Conservation (phyloP, 1,140 invertebrate species). For the Rhyacophila brunnea region DNA sequence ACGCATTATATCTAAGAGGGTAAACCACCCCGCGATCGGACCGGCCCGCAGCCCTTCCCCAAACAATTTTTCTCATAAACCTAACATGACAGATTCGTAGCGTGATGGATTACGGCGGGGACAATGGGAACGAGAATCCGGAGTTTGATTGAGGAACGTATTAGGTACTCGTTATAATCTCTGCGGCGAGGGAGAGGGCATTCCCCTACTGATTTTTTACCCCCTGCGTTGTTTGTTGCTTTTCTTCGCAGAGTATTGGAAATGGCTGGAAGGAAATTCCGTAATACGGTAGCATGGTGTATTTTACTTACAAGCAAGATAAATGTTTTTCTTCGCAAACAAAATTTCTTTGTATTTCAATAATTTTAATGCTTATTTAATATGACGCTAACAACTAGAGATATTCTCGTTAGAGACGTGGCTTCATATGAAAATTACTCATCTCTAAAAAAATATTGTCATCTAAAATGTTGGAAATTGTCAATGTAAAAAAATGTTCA, state of each 20-base stretch:
- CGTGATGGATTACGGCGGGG: slow-evolving; percentile 52
- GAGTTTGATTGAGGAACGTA: slow-evolving; percentile 37
- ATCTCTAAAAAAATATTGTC: too few species aligned
- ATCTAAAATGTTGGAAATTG: neutral
- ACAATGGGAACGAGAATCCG: slow-evolving; percentile 11
- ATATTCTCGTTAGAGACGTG: too few species aligned
- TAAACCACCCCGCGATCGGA: neutral
- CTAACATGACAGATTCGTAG: slow-evolving; percentile 58
- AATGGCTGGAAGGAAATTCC: neutral
- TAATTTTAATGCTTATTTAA: too few species aligned
- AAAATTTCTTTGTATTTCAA: too few species aligned
- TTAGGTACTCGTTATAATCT: slow-evolving; percentile 37
- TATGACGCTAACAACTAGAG: too few species aligned
- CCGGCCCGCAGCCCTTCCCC: slow-evolving; percentile 5
- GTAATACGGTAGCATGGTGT: neutral
- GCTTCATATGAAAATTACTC: too few species aligned
- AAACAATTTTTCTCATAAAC: slow-evolving; percentile 58
- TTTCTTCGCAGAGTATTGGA: neutral
- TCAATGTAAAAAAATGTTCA: neutral
- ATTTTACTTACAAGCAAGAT: too few species aligned
- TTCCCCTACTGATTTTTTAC: slow-evolving; percentile 8
- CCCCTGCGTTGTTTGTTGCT: slow-evolving; percentile 1
- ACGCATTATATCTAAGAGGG: neutral
- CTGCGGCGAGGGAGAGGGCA: slow-evolving; percentile 6
- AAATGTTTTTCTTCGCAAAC: too few species aligned